Base-by-base conservation (phyloP, 2,113 vertebrate species). In the Trichomycterus rosablanca region DNA sequence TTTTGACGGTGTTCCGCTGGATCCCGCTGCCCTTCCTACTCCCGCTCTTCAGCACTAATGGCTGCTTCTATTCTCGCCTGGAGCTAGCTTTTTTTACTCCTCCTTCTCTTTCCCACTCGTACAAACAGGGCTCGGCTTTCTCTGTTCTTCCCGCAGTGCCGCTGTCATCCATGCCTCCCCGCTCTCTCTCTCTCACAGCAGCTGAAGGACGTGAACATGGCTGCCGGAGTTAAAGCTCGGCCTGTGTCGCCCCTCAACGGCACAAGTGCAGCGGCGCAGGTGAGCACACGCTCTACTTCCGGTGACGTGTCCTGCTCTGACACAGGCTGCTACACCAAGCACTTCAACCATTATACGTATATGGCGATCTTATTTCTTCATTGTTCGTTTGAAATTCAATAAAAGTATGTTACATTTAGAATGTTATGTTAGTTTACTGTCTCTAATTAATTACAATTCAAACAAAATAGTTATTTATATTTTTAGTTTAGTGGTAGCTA, bases 141-240 rank as follows among this genome's bases (percentile, higher is more conserved):
- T 79, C 75, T 57, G 46, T 67, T 75, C 71, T 63, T 77, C 67
- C 74, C 16, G 76, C 75, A 62, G 71, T 59, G 3, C 34, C 12
- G 55, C 52, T 74, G 80, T 75, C 76, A 79, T 76, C 75, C 80
- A 82, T 37, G 12, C 34, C 78, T 76, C 78, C 80, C 81, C 80
- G 76, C 63, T 43, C 44, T 16, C 32, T 60, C 76, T 82, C 82
- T 76, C 70, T 76, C 37, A 72, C 69, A 79, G 79, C 80, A 76
- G 39, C 77, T 72, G 76, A 80, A 83, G 76, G 18, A 15, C 2
- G 48, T 56, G 55, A 19, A 48, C 22, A 62, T 49, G 43, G 58
- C 32, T 49, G 59, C 67, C 23, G 19, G 42, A 11, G 7, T 37
- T n/a, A 20, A 45, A 22, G 7, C 18, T n/a, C 8, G 50, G 70